phyloP scores from a whole-genome alignment of 1,140 invertebrate species.

The Leptopilina boulardi region DNA sequence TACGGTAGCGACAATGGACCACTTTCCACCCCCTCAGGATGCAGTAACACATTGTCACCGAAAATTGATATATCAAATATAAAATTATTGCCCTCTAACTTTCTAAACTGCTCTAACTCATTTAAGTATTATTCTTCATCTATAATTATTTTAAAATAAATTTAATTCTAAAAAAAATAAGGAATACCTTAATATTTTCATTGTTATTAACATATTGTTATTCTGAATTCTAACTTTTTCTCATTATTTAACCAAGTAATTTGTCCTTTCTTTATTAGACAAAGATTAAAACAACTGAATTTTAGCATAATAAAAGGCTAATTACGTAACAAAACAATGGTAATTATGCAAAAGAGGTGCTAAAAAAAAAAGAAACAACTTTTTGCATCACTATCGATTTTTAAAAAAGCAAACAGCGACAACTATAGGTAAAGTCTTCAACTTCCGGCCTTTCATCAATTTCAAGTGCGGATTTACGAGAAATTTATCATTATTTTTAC shows the following conservation, averaged over 20 bases:
- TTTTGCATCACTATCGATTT: constrained; percentile 28
- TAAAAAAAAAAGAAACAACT: background rate
- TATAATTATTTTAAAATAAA: background rate
- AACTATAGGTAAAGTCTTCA: background rate
- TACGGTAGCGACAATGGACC: constrained; percentile 54
- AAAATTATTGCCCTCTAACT: background rate
- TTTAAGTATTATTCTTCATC: background rate
- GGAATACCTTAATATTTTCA: background rate
- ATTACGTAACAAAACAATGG: background rate
- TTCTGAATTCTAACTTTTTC: background rate
- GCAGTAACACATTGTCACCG: constrained; percentile 1
- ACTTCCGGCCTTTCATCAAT: constrained; percentile 1
- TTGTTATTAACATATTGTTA: background rate
- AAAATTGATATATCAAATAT: background rate
- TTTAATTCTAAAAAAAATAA: background rate
- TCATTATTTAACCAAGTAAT: background rate
- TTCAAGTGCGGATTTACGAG: background rate
- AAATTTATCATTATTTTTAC: background rate
- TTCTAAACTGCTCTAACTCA: background rate
- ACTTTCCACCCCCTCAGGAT: constrained; percentile 30
- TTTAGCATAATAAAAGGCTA: background rate
- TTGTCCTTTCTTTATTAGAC: background rate
- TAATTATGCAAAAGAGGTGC: background rate
- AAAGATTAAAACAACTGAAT: background rate
- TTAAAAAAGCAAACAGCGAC: background rate